Evolutionary conservation across 1,140 invertebrate species (phyloP).

Genomic region (Neotoxoptera formosana): DNA sequence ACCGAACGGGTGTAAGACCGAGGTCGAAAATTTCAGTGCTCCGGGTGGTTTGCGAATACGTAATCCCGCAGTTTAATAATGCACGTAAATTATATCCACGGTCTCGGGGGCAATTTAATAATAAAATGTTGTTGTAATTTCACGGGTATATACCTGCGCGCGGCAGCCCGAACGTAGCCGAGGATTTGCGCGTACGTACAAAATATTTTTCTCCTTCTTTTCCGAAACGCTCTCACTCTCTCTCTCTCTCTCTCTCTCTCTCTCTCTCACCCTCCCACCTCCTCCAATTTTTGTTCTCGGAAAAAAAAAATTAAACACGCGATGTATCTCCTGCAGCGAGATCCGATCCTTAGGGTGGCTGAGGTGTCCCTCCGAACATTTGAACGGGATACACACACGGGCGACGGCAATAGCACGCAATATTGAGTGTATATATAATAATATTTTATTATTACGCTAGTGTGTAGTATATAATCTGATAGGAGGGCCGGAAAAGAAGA

Average conservation of each 20-base stretch:
- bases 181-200: neutral
- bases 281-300: neutral
- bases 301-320: neutral
- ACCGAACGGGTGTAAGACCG: neutral
- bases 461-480: no score
- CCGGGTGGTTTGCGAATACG: neutral
- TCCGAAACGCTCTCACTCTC: neutral
- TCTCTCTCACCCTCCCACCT: neutral
- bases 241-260: neutral
- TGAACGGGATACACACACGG: neutral
- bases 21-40: neutral
- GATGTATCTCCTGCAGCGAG: neutral
- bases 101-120: constrained; percentile 13
- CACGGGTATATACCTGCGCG: neutral
- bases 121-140: constrained; percentile 39
- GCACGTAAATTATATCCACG: constrained; percentile 21
- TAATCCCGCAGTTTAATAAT: constrained; percentile 32
- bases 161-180: neutral
- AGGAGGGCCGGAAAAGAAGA: neutral
- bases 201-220: neutral
- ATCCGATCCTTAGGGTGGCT: neutral
- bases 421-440: neutral
- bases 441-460: neutral
- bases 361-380: neutral
- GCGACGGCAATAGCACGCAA: neutral